Conservation (phyloP, 30 jellyfish, hydroid and myxozoan species). For the Aurelia sp. region DNA sequence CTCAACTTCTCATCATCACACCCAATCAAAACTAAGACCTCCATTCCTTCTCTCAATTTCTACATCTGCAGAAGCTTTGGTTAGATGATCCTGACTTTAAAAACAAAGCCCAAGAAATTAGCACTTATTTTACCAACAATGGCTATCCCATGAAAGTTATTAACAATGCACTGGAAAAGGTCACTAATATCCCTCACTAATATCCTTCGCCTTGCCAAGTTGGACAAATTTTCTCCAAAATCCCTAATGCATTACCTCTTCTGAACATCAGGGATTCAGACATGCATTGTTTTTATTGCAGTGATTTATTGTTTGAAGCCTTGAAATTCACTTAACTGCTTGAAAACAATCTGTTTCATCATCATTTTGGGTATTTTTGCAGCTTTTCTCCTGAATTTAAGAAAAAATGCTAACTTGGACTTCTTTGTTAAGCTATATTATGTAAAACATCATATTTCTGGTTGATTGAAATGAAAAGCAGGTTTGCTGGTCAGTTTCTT, state of each 20-base stretch:
- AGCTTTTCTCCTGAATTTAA: slow-evolving; percentile 2
- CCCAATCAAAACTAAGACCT: no score
- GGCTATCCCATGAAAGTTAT: no score
- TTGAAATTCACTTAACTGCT: slow-evolving; percentile 9
- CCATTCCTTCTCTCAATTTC: no score
- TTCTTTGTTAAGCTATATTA: not conserved
- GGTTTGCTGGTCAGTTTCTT: not conserved
- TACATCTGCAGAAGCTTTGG: no score
- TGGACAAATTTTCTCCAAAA: not conserved
- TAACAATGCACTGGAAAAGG: no score
- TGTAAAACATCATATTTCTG: not conserved
- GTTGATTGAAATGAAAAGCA: not conserved
- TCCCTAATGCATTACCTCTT: not conserved
- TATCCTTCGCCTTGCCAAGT: no score
- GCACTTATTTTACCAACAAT: no score
- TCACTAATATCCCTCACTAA: no score
- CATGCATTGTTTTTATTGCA: not conserved
- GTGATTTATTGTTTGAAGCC: slow-evolving; percentile 8
- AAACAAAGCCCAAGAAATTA: no score
- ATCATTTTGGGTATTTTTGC: not conserved
- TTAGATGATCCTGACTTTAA: no score
- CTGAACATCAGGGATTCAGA: not conserved
- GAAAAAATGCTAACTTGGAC: not conserved
- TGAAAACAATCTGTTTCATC: not conserved
- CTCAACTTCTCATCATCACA: no score